Evolutionary conservation across 2,888 invertebrate species (phyloP).

Genomic region (Andrena camellia): DNA sequence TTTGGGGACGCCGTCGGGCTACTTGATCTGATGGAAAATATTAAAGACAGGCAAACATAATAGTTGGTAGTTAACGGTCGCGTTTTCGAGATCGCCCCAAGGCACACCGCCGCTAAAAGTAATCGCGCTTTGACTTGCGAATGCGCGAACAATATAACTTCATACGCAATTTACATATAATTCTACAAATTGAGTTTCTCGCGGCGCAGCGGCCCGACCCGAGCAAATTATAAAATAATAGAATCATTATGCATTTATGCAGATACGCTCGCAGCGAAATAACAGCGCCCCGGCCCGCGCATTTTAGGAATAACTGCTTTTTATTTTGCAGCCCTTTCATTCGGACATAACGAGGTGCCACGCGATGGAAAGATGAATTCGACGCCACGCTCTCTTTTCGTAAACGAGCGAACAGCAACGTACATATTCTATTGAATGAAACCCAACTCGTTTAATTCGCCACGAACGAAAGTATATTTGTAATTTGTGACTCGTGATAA

Average conservation of each 20-base stretch:
- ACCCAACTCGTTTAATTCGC: background rate
- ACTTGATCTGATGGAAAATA: slow-evolving; percentile 22
- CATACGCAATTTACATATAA: slow-evolving; percentile 58
- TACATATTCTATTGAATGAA: background rate
- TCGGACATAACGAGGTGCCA: slow-evolving; percentile 18
- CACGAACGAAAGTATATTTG: background rate
- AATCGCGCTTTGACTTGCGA: slow-evolving; percentile 53
- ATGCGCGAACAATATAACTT: slow-evolving; percentile 53
- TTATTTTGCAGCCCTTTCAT: slow-evolving; percentile 26
- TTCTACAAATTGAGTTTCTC: slow-evolving; percentile 58
- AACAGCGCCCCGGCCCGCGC: slow-evolving; percentile 36
- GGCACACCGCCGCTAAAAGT: slow-evolving; percentile 40
- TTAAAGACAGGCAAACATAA: slow-evolving; percentile 39
- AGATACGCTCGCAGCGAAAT: slow-evolving; percentile 56
- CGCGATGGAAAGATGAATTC: background rate
- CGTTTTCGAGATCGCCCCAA: slow-evolving; percentile 31
- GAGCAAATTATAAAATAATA: slow-evolving; percentile 58
- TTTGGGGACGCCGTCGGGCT: background rate
- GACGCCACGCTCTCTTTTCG: background rate
- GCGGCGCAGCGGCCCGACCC: slow-evolving; percentile 7
- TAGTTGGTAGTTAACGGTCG: slow-evolving; percentile 37
- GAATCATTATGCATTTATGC: slow-evolving; percentile 61
- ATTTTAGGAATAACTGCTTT: slow-evolving; percentile 42
- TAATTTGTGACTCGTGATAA: background rate
- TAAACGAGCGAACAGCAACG: background rate